Evolutionary conservation across 2,113 vertebrate species (phyloP), one percentile per base, ranked within the genome.

Genomic region (Aspiorhynchus laticeps): DNA sequence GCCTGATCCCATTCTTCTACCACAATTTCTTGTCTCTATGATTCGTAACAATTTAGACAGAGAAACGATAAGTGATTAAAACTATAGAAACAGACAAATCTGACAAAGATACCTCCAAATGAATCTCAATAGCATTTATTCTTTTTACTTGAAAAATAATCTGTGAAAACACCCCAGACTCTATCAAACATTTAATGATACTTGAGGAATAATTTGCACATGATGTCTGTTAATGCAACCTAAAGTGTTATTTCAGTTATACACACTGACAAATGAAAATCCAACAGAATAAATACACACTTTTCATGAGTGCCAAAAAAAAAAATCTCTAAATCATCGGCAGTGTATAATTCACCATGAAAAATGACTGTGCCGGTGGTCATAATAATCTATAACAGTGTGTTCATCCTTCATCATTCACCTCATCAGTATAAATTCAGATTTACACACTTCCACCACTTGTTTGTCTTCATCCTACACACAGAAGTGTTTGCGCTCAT

Each of bases 401-500:
- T 83, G 80, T 74, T 83, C 80, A 63, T 61, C 75, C 65, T 85
- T 88, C 61, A 83, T 86, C 36, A 61, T 24, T 75, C 74, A 84
- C 83, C 83, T 73, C 80, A 79, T 82, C 69, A 51, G 71, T 87
- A 38, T 69, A 59, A 36, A 63, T 81, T 19, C 21, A 61, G 14
- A 65, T 51, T 73, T 69, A 24, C 69, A 38, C 51, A 69, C 65
- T 46, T 79, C 43, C 24, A 33, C 36, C 41, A 75, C 53, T 41
- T 38, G 84, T 75, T 77, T 79, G 84, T n/a, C 53, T 77, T 87
- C 28, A 75, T 21, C 75, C 80, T 33, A 63, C 84, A 80, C 84
- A 87, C 88, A 84, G 75, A 88, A 84, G 88, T 89, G 88, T 89
- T 88, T 86, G 82, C 84, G 33, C 86, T 86, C 79, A 75, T 86